phyloP scores from a whole-genome alignment of 2,113 vertebrate genomes.

The Proteles cristata region DNA sequence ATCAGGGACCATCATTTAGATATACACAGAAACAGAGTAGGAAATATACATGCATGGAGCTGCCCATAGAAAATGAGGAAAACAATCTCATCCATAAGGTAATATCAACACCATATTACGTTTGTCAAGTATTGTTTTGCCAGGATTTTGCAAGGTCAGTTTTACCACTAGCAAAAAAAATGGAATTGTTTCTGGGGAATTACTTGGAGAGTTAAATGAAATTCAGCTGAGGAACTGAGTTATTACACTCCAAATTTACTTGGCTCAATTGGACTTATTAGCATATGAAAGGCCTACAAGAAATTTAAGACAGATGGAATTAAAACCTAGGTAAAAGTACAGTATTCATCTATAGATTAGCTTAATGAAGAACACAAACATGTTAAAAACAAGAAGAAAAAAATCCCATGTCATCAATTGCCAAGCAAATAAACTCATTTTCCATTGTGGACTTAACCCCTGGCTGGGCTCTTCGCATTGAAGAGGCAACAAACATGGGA shows the following conservation, averaged over 20 bases:
- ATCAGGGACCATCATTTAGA: not conserved
- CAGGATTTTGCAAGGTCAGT: constrained; percentile 35
- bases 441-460: not conserved
- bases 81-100: not conserved
- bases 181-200: not conserved
- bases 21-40: not conserved
- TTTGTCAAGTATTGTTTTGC: not conserved
- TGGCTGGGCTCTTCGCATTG: not conserved
- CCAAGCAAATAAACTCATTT: not conserved
- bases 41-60: not conserved
- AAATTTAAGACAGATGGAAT: constrained; percentile 8
- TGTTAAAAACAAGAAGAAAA: constrained; percentile 38
- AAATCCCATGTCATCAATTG: not conserved
- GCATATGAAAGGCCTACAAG: not conserved
- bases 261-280: not conserved
- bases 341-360: not conserved
- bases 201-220: not conserved
- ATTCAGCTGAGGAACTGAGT: constrained; percentile 43
- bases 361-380: constrained; percentile 44
- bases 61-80: not conserved
- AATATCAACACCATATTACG: not conserved
- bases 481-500: not conserved
- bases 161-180: constrained; percentile 54
- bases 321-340: constrained; percentile 23
- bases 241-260: constrained; percentile 25